These are phyloP conservation scores for Julus scandinavius DNA, from an alignment of 2,888 invertebrate species.

Conservation along the genomic window DNA sequence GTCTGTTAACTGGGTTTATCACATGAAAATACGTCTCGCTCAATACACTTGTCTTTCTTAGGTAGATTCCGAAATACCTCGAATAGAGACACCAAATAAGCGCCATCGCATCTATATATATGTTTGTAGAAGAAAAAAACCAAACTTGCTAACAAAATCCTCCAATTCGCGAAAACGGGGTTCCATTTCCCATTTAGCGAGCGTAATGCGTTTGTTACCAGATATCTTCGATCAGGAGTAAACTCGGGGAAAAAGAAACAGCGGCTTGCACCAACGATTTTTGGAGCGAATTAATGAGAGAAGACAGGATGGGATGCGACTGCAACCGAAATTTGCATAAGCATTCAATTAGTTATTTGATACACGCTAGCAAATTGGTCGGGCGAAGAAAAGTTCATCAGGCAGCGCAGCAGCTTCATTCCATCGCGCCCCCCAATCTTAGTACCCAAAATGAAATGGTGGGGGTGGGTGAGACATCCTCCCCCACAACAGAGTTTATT, in stretches of 20 bases:
- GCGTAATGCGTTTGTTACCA: slow-evolving; percentile 4
- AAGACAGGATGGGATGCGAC: slow-evolving; percentile 21
- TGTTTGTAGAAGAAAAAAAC: no score
- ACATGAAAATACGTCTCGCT: no score
- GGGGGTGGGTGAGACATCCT: neutral
- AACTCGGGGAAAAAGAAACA: neutral
- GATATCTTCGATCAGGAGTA: neutral
- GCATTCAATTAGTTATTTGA: slow-evolving; percentile 33
- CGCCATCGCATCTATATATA: neutral
- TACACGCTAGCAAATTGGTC: slow-evolving; percentile 16
- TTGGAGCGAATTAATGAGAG: slow-evolving; percentile 20
- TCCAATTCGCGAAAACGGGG: neutral
- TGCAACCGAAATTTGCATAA: slow-evolving; percentile 18
- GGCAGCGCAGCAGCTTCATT: neutral
- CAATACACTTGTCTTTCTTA: no score
- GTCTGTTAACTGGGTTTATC: no score
- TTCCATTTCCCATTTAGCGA: neutral
- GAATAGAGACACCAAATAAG: neutral
- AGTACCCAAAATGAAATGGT: neutral
- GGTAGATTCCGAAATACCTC: neutral
- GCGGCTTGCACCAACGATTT: slow-evolving; percentile 26
- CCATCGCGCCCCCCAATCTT: neutral
- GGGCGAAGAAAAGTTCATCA: slow-evolving; percentile 33
- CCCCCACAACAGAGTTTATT: neutral
- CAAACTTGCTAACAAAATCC: neutral